Evolutionary conservation across 2,888 invertebrate genomes (phyloP), one percentile per base, ranked within the genome.

Genomic region (Drosophila seclusa): DNA sequence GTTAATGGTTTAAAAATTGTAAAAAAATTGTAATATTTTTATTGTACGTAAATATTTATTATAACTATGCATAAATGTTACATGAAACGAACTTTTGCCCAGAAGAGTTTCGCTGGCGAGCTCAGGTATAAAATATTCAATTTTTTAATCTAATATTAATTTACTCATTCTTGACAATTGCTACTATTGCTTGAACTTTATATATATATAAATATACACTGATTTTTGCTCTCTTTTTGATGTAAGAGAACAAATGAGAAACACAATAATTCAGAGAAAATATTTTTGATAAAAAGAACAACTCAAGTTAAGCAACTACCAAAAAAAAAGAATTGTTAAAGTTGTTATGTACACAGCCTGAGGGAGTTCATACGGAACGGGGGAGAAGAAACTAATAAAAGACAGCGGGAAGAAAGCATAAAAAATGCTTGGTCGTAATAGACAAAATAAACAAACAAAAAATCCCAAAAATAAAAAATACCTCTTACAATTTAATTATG

Each of bases 101-200:
- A 55, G 34, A 50, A 27, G 70, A 66, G 72, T 70, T 65, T 74
- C 68, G 78, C 68, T 42, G 79, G 71, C 64, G 71, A 76, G 61
- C 80, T 80, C 79, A 52, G 61, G 45, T 18, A 32, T 45, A 18
- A 36, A 2, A 49, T 13, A 45, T 2, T 45, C 34, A 16, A 49
- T n/a, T 36, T 27, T 13, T 13, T 8, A 29, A 57, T 31, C 10
- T 38, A 36, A 60, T 50, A 50, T 59, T 16, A 11, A 50, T 29
- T 36, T 29, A 49, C n/a, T 49, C 27, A 29, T n/a, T 29, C 7
- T 38, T 54, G 24, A 27, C 1, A 49, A 32, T 21, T 38, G 18
- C 32, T 13, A n/a, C 18, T 6, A 42, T 45, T 31, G 42, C 29
- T 24, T 57, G 21, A n/a, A 57, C 21, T n/a, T n/a, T 31, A 31